Evolutionary conservation across 2,113 vertebrate species (phyloP).

Genomic region (Pseudolaguvia tuberculata): DNA sequence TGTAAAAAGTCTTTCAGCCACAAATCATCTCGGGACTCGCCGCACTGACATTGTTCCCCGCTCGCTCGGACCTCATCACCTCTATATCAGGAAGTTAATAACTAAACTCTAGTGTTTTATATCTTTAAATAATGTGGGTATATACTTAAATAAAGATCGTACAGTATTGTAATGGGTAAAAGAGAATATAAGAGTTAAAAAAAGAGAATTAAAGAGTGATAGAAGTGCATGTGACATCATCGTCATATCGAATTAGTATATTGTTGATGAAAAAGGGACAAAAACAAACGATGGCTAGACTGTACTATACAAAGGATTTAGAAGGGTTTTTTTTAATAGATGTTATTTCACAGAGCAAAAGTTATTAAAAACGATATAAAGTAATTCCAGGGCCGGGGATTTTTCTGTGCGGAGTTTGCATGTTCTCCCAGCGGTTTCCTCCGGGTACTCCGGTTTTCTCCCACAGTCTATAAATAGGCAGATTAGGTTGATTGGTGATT

Average conservation of each 20-base stretch:
- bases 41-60: slow-evolving; percentile 55
- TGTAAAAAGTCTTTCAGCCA: slow-evolving; percentile 46
- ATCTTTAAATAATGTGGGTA: not conserved
- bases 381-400: too few species aligned
- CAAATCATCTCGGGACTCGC: slow-evolving; percentile 51
- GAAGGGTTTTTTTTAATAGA: too few species aligned
- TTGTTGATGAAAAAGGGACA: not conserved
- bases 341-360: too few species aligned
- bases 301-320: too few species aligned
- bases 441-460: too few species aligned
- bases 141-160: not conserved
- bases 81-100: not conserved
- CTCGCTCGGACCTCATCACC: slow-evolving; percentile 25
- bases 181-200: too few species aligned
- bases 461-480: too few species aligned
- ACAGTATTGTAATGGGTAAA: not conserved
- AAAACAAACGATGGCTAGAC: too few species aligned
- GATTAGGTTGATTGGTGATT: too few species aligned
- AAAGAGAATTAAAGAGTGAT: not conserved
- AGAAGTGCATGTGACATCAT: not conserved
- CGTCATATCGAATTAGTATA: not conserved
- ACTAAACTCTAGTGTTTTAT: not conserved
- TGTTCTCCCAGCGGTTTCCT: too few species aligned
- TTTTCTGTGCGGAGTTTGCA: too few species aligned
- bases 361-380: too few species aligned